A percentile compares a stretch with the other conserved stretches of the same genome.
Evolutionary conservation across 2,888 invertebrate genomes (phyloP).

Genomic region (Cotesia congregata): DNA sequence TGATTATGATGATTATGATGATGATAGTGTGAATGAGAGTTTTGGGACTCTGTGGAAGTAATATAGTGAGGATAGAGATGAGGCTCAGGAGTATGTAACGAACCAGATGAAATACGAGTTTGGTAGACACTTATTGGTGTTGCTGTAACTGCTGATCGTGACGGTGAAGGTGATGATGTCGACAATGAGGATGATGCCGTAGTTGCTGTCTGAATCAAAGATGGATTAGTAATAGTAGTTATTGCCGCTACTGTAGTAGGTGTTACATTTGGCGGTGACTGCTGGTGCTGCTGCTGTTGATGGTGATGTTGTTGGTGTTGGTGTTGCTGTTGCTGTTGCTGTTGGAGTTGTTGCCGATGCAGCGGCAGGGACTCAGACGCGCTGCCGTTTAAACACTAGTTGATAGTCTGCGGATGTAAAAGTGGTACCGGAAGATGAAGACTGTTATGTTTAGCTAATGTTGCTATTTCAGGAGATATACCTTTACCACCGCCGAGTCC

Average conservation of each 20-base stretch:
- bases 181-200: conserved; percentile 61
- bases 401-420: conserved; percentile 69
- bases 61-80: conserved; percentile 25
- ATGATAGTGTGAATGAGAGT: conserved; percentile 54
- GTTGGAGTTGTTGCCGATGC: conserved; percentile 9
- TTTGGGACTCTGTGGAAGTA: conserved; percentile 46
- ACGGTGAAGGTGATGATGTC: conserved; percentile 49
- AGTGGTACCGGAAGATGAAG: conserved; percentile 68
- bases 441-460: conserved; percentile 68
- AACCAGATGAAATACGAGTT: conserved; percentile 47
- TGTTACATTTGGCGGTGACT: conserved; percentile 25
- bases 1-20: conserved; percentile 50
- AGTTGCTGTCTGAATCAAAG: conserved; percentile 31
- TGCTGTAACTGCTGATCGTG: conserved; percentile 33
- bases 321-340: conserved; percentile 44
- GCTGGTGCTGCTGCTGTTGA: conserved; percentile 36
- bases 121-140: conserved; percentile 67
- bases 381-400: conserved; percentile 68
- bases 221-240: neutral
- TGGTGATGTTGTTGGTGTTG: conserved; percentile 32
- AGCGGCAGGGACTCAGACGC: conserved; percentile 60
- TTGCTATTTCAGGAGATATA: conserved; percentile 67
- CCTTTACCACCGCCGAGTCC: conserved; percentile 61
- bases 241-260: conserved; percentile 50
- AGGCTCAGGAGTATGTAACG: conserved; percentile 47